Evolutionary conservation across 2,113 vertebrate species (phyloP), one percentile per base, ranked within the genome.

Genomic region (Tor tambroides): DNA sequence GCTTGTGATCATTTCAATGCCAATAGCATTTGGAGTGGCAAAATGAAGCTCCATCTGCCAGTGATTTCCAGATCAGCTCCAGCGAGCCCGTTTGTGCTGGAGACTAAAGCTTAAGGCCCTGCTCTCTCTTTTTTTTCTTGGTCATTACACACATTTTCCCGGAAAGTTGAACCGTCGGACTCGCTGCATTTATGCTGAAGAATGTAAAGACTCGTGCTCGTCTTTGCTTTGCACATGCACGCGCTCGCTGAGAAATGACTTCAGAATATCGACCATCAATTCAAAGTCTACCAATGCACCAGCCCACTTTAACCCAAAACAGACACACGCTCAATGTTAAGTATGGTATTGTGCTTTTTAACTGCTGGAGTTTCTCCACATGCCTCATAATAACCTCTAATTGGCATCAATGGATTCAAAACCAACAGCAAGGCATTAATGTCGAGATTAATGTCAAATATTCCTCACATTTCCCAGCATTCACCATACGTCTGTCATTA

Each of bases 41-140:
- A 7, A 83, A 79, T 69, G 76, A 56, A 85, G 56, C 26, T 75
- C 77, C 88, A 87, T 87, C 88, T 89, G 88, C 9, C 85, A 89
- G 81, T 82, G 82, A 89, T 87, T 89, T 87, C 46, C 61, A 85
- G 71, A 86, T 74, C 30, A 63, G n/a, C n/a, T 32, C 35, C 61
- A 69, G 69, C 79, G 41, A 30, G 32, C 28, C 75, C 74, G 21
- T 26, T 2, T 12, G 43, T 12, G 43, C 43, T 46, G 2, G 43
- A 46, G 43, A 46, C 43, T 46, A 46, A 12, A 46, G 43, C 43
- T 43, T 43, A 43, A 41, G 41, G 41, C 41, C 41, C 41, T 46
- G 43, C 43, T 46, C 43, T 3, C 41, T 46, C 43, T 46, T 12
- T 46, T 12, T 63, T 41, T 63, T 80, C 35, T 63, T 26, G 35